Evolutionary conservation across 2,888 invertebrate species (phyloP), one percentile per base, ranked within the genome.

Genomic region (Tholera decimalis): DNA sequence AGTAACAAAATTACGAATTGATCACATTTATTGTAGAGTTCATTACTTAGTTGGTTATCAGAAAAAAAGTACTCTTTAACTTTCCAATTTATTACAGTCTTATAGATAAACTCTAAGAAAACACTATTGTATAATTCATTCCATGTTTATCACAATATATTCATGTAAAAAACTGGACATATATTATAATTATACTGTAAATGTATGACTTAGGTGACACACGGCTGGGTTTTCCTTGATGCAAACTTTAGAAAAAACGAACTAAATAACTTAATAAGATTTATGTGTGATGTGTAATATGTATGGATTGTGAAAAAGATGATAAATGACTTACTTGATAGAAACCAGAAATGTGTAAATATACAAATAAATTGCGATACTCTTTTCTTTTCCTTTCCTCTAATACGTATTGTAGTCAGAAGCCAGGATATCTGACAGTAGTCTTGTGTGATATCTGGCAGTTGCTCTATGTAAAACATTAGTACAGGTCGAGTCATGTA

Each of bases 101-200:
- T 3, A 11, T 35, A 20, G 3, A 18, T 7, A 4, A 28, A 13
- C 30, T 13, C 13, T 1, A n/a, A n/a, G 24, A 47, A 11, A 67
- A 65, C 9, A 18, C 43, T 28, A 9, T 24, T 68, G 59, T 49
- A 66, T 66, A 20, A 66, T 66, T 35, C 43, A 68, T 35, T 35
- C 67, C 58, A 67, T 41, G 66, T 37, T 24, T 28, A 22, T 15
- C 15, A 57, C 20, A 15, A 47, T 66, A 57, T 57, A 49, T 58
- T 68, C 35, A 37, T 56, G 55, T 13, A 5, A 20, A 15, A 66
- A 18, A 11, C 20, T 7, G 6, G 47, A 22, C 6, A 5, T 20
- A 47, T 58, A 57, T 65, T 65, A 24, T 15, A 1, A 39, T 37
- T 1, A n/a, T n/a, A 55, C 4, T 24, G 5, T 0, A 8, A 28